Base-by-base conservation (phyloP, 2,888 invertebrate genomes). In the Heterodera filipjevi region DNA sequence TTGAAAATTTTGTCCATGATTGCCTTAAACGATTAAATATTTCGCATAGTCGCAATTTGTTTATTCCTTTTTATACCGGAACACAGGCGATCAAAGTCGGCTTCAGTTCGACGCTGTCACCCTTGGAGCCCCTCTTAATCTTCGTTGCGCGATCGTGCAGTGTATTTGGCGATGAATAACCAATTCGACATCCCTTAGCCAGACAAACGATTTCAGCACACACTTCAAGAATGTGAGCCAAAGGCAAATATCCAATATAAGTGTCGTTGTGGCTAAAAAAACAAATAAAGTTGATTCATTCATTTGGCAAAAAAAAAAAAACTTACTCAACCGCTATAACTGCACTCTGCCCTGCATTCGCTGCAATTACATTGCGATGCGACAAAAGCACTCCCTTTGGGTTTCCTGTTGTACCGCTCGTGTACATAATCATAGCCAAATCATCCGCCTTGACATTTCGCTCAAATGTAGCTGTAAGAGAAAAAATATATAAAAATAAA, bases 1-100 rank as follows among this genome's bases (percentile, higher is more conserved):
- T 99, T 99, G 89, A 95, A 95, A 89, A 99, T 95, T 87, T 98
- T 93, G 91, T 98, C 98, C 92, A 98, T 93, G 86, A 99, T 96
- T 76, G 97, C 92, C 95, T 95, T 91, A 14, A 86, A 39, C n/a
- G n/a, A n/a, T n/a, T n/a, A n/a, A n/a, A n/a, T n/a, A 39, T 10
- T 39, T 39, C 39, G 39, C 12, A n/a, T 39, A 39, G 6, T 39
- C 39, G 12, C 39, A 12, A 39, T 39, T 39, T n/a, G 8, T 77
- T 70, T 6, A 59, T 59, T 44, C 12, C 27, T 59, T 35, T 44
- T 53, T 75, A 79, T 83, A 96, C 95, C 80, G 99, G 99, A 70
- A 99, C 99, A 73, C 96, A 93, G 5, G 96, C 96, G 92, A 99
- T 94, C 88, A 96, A 93, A 2, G 97, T 96, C 3, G 99, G 99